Conservation (phyloP, 2,113 vertebrate genomes). For the Grammomys dolichurus region DNA sequence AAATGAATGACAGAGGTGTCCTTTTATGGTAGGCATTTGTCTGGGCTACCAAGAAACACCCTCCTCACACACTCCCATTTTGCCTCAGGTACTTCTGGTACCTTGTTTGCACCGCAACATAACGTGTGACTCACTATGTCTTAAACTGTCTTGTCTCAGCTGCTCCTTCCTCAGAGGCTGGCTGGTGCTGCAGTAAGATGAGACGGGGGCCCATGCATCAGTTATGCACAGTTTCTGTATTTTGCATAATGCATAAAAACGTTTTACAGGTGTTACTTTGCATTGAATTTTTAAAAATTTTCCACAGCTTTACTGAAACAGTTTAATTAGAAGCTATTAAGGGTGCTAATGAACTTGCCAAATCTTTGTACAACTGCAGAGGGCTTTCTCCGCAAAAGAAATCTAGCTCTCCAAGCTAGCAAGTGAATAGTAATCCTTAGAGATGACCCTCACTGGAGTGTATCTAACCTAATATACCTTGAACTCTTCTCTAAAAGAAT, state of each 20-base stretch:
- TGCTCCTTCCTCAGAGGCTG: background rate
- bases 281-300: constrained; percentile 71
- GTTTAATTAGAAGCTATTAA: constrained; percentile 86
- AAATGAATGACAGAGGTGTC: background rate
- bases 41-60: background rate
- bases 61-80: too few relatives aligned
- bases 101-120: background rate
- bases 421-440: background rate
- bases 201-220: background rate
- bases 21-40: background rate
- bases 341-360: constrained; percentile 84
- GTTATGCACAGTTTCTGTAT: constrained; percentile 70
- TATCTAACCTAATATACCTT: background rate
- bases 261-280: constrained; percentile 76
- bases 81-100: too few relatives aligned
- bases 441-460: background rate
- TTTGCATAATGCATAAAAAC: constrained; percentile 74
- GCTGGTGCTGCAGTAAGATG: background rate
- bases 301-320: constrained; percentile 82
- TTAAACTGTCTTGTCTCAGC: background rate
- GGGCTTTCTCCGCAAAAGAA: constrained; percentile 1
- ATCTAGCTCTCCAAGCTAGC: background rate
- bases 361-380: constrained; percentile 72
- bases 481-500: background rate
- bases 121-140: too few relatives aligned